Evolutionary conservation across 2,113 vertebrate species (phyloP).

Genomic region (Vidua macroura): DNA sequence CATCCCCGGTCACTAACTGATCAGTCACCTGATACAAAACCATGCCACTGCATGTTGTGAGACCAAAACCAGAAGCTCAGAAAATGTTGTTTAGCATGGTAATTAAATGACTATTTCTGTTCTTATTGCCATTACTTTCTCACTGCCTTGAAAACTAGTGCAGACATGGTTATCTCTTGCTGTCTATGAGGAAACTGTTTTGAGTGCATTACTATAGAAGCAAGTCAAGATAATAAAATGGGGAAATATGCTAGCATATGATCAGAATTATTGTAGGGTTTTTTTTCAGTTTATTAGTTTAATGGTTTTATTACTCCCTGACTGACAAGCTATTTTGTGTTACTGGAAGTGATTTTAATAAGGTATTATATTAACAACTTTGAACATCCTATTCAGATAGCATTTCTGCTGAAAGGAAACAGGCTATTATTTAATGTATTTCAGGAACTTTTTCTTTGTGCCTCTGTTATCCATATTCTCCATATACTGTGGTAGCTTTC

Average conservation of each 20-base stretch:
- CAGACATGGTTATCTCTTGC: not conserved
- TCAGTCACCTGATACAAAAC: not conserved
- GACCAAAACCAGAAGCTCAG: not conserved
- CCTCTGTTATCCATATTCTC: not conserved
- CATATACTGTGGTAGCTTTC: not conserved
- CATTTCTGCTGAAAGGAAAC: not conserved
- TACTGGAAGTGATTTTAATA: constrained; percentile 9
- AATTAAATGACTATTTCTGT: not conserved
- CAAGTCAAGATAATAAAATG: not conserved
- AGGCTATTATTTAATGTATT: not conserved
- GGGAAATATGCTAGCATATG: not conserved
- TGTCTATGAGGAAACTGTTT: not conserved
- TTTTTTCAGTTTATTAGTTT: constrained; percentile 42
- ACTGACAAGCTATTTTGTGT: constrained; percentile 26
- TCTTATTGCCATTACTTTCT: not conserved
- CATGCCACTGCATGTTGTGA: not conserved
- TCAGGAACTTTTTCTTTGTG: not conserved
- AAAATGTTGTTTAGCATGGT: not conserved
- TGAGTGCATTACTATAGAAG: not conserved
- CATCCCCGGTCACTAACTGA: not conserved
- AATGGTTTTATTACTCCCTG: constrained; percentile 46
- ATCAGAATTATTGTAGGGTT: constrained; percentile 45
- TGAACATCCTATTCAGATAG: not conserved
- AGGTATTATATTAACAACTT: constrained; percentile 19
- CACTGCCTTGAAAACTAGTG: not conserved